Evolutionary conservation across 2,797 vertebrate species (phyloP).

Genomic region (Phoebastria nigripes): DNA sequence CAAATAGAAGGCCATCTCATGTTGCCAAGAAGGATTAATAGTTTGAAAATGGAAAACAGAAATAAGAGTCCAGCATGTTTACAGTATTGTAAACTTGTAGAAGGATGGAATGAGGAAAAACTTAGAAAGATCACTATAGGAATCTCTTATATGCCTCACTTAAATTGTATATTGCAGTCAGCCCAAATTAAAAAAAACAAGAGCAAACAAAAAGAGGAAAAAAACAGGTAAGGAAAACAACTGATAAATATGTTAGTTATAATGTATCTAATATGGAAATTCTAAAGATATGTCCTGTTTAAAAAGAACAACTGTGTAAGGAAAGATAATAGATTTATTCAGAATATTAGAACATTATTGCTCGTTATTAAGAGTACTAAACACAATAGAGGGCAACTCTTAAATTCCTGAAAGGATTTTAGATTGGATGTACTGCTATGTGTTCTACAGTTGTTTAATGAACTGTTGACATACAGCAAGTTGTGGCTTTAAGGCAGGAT

Average conservation of each 20-base stretch:
- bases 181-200: background rate
- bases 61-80: background rate
- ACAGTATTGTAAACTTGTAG: background rate
- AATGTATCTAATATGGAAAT: background rate
- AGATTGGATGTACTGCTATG: background rate
- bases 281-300: background rate
- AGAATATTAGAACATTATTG: background rate
- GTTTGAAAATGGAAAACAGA: background rate
- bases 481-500: background rate
- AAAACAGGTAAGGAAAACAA: background rate
- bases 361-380: background rate
- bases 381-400: background rate
- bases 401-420: background rate
- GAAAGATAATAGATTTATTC: background rate
- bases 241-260: background rate
- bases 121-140: background rate
- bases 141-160: background rate
- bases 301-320: background rate
- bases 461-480: background rate
- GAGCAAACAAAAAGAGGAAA: background rate
- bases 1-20: background rate
- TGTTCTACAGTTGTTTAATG: background rate
- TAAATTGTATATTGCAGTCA: background rate
- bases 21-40: background rate
- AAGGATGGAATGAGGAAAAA: background rate